Evolutionary conservation across 2,888 invertebrate genomes (phyloP).

Genomic region (Sarcophaga subvicina): DNA sequence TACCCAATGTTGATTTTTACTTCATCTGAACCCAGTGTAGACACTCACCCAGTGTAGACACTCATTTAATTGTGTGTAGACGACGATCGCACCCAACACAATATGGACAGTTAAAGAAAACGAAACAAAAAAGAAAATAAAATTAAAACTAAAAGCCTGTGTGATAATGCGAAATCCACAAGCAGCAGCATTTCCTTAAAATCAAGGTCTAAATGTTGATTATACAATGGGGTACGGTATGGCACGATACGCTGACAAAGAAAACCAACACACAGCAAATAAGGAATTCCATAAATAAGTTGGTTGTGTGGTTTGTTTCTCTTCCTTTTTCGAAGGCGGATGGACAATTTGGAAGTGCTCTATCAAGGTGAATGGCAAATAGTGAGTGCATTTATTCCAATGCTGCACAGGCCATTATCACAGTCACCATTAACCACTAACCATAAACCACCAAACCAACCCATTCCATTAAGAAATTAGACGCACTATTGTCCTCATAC

Average conservation of each 20-base stretch:
- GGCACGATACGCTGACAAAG: neutral
- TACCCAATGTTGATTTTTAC: too few species aligned
- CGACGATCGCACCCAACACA: too few species aligned
- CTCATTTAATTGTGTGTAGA: too few species aligned
- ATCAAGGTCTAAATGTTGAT: slow-evolving; percentile 72
- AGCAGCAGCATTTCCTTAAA: slow-evolving; percentile 72
- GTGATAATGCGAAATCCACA: neutral
- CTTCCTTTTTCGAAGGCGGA: neutral
- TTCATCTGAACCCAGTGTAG: too few species aligned
- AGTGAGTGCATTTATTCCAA: slow-evolving; percentile 3
- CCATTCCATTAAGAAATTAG: slow-evolving; percentile 73
- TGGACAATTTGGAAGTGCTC: slow-evolving; percentile 5
- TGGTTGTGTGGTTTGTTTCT: neutral
- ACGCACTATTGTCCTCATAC: slow-evolving; percentile 82
- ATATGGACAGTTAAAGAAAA: neutral
- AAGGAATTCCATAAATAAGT: neutral
- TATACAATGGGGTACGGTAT: neutral
- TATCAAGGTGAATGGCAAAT: slow-evolving; percentile 26
- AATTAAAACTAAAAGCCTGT: neutral
- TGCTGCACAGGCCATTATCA: slow-evolving; percentile 16
- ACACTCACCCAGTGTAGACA: too few species aligned
- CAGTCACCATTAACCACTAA: neutral
- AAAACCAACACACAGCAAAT: neutral
- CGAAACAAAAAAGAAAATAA: neutral
- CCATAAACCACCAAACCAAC: slow-evolving; percentile 5